Conservation (phyloP, 2,113 vertebrate species). For the Caloenas nicobarica region DNA sequence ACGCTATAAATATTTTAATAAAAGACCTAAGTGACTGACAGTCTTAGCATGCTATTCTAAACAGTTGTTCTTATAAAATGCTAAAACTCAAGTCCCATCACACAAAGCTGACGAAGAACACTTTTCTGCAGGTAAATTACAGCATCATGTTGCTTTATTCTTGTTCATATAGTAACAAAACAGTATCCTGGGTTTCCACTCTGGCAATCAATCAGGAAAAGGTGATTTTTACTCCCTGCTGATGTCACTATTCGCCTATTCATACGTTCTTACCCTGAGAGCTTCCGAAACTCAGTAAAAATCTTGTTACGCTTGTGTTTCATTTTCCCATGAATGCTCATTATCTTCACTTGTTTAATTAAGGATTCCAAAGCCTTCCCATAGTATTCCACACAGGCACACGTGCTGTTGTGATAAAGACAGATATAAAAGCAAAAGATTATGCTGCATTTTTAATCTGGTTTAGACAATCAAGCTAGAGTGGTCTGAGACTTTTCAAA, state of each 20-base stretch:
- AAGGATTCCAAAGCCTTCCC: conserved; percentile 88
- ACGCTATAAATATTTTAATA: not conserved
- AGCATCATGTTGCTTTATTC: not conserved
- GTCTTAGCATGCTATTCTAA: not conserved
- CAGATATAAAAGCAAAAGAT: not conserved
- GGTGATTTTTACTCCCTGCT: not conserved
- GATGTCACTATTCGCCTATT: not conserved
- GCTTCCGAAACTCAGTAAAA: conserved; percentile 85
- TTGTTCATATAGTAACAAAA: not conserved
- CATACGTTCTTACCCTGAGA: conserved; percentile 78
- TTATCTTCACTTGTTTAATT: conserved; percentile 80
- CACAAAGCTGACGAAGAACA: not conserved
- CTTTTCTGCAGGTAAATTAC: not conserved
- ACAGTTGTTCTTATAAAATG: not conserved
- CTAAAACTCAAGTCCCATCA: not conserved
- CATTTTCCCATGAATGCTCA: conserved; percentile 97
- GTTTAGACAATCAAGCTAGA: not conserved
- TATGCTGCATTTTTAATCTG: not conserved
- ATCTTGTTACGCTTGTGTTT: conserved; percentile 92
- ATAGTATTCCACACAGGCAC: conserved; percentile 94
- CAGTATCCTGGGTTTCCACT: not conserved
- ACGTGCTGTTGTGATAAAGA: conserved; percentile 78
- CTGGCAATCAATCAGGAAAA: not conserved
- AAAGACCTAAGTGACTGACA: not conserved
- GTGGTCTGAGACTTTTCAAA: not conserved